Evolutionary conservation across 2,113 vertebrate species (phyloP), one percentile per base, ranked within the genome.

Genomic region (Pristiophorus japonicus): DNA sequence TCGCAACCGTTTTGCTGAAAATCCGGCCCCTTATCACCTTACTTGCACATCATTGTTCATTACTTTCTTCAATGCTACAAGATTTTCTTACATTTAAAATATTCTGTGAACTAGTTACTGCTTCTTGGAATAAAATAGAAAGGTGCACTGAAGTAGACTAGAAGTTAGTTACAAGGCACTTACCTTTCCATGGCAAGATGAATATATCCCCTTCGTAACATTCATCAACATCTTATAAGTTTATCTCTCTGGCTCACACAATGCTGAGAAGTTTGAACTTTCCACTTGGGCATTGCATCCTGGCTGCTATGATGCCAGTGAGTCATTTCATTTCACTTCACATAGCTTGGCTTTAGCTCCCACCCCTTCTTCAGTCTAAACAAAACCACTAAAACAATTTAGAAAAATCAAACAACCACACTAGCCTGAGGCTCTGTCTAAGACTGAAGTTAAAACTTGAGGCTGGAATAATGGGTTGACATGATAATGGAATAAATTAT

Each of bases 361-460:
- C 65, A 47, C 11, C 47, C 38, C 42, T 27, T 12, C 12, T 70
- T 34, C 11, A 34, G 66, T 51, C 42, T 51, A 51, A 81, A n/a
- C 59, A 63, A 51, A 94, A 94, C 66, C 65, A 51, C 93, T 70
- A 47, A 70, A 94, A 22, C 42, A 47, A 59, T 59, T 94, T 94
- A 51, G 3, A 65, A 51, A 94, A 94, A 67, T 51, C 24, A 94
- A 34, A 70, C 27, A 30, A 70, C 65, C 38, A 94, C 65, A 94
- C 47, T 51, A 70, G 66, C 38, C 45, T 47, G 65, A 70, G 66
- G 45, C 42, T 51, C 27, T 59, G 51, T 12, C 47, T 51, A 51
- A 88, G 47, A 47, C 27, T 27, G 85, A 38, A 88, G 47, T 55
- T 18, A 81, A 42, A 34, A 88, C 0, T 70, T 94, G n/a, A 38